Evolutionary conservation across 2,113 vertebrate species (phyloP).

Genomic region (Nanorana parkeri): DNA sequence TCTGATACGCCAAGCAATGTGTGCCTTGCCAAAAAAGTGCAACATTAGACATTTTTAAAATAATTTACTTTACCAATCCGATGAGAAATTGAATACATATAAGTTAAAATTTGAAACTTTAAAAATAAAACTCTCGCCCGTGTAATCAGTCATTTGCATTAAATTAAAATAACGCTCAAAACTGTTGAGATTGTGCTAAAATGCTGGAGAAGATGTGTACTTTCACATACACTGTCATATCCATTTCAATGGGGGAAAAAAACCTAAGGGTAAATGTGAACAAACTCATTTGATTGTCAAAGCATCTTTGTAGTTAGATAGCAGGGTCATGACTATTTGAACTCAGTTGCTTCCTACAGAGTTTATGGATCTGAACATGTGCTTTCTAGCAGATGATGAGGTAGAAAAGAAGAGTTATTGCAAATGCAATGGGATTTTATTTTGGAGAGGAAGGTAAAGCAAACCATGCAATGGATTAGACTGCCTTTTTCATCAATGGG

Average conservation of each 20-base stretch:
- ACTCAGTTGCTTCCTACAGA: slow-evolving; percentile 60
- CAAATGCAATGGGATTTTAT: slow-evolving; percentile 68
- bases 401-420: slow-evolving; percentile 88
- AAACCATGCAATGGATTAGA: slow-evolving; percentile 75
- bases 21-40: slow-evolving; percentile 82
- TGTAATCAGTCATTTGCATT: not conserved
- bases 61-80: slow-evolving; percentile 43
- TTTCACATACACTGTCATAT: slow-evolving; percentile 22
- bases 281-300: slow-evolving; percentile 84
- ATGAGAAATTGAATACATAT: slow-evolving; percentile 45
- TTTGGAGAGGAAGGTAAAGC: slow-evolving; percentile 60
- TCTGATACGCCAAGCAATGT: slow-evolving; percentile 59
- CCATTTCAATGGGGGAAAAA: slow-evolving; percentile 51
- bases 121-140: slow-evolving; percentile 50
- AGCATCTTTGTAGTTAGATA: slow-evolving; percentile 82
- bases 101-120: slow-evolving; percentile 47
- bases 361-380: slow-evolving; percentile 66
- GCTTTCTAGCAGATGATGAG: slow-evolving; percentile 79
- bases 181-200: slow-evolving; percentile 51
- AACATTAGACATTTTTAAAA: slow-evolving; percentile 62
- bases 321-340: slow-evolving; percentile 57
- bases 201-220: slow-evolving; percentile 41
- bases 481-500: slow-evolving; percentile 13
- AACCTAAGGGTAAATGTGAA: slow-evolving; percentile 59
- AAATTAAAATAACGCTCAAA: slow-evolving; percentile 49